Evolutionary conservation across 2,888 invertebrate genomes (phyloP), one percentile per base, ranked within the genome.

Genomic region (Lepas anatifera): DNA sequence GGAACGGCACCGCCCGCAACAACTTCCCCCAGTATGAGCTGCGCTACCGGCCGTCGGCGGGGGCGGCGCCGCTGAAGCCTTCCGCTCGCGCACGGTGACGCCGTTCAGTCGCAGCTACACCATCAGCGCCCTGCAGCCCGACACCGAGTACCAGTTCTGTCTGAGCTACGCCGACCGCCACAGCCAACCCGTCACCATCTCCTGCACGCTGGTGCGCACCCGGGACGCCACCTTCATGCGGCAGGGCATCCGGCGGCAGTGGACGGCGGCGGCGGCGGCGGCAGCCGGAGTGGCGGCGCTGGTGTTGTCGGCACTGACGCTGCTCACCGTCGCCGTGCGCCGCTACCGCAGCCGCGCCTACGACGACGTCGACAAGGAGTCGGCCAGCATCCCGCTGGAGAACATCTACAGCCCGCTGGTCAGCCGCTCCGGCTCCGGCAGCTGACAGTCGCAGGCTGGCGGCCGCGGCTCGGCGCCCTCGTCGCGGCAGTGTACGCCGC

Each of bases 131-230:
- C 75, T 82, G 18, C 75, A 76, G 70, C 79, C 82, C 13, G 74
- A 76, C 41, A 80, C 80, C 10, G 74, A 73, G 3, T 82, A 82
- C 74, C 79, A 80, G 73, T 78, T 81, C 73, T 82, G 82, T 74
- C 70, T 82, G 35, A 78, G 80, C 25, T 77, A 81, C 48, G 77
- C 79, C 67, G 74, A 77, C 76, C 70, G 76, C 73, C 71, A 77
- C 75, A 76, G 77, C 43, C 74, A 77, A 27, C 77, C 77, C 71
- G 75, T 80, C 22, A 76, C 77, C 46, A 75, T 82, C 48, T 77
- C 78, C 16, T 80, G 80, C 74, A 77, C 76, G 22, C 63, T 67
- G 29, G 76, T 75, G 8, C 70, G 69, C 63, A 78, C 78, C 16
- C 73, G 73, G 27, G 75, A 75, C 67, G 74, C 75, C 32, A 73